Evolutionary conservation across 2,888 invertebrate genomes (phyloP).

Genomic region (Amphipyra berbera): DNA sequence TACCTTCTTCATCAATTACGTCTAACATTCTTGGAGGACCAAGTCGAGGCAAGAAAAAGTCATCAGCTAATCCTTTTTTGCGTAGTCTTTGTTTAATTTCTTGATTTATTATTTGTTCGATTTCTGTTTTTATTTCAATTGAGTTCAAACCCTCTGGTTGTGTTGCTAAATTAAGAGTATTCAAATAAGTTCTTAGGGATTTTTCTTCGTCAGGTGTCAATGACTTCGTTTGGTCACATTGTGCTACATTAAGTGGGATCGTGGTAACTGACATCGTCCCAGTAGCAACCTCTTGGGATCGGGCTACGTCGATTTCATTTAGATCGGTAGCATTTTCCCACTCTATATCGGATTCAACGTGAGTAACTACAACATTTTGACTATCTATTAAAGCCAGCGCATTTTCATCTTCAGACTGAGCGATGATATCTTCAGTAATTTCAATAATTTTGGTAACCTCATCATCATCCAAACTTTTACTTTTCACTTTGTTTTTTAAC

Average conservation of each 20-base stretch:
- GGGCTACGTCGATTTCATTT: constrained; percentile 59
- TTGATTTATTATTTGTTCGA: constrained; percentile 82
- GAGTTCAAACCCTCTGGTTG: constrained; percentile 79
- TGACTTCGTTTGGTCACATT: constrained; percentile 78
- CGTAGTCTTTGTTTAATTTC: constrained; percentile 83
- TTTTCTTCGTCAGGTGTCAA: constrained; percentile 90
- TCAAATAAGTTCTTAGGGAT: constrained; percentile 88
- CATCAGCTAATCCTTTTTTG: constrained; percentile 81
- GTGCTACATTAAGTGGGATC: constrained; percentile 81
- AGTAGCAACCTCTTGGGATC: constrained; percentile 71
- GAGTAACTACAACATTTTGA: constrained; percentile 90
- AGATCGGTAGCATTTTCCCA: constrained; percentile 88
- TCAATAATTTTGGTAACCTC: constrained; percentile 84
- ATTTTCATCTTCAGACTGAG: constrained; percentile 66
- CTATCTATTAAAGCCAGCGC: constrained; percentile 79
- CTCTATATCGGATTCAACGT: constrained; percentile 91
- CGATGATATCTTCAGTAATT: constrained; percentile 73
- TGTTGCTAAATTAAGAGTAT: constrained; percentile 88
- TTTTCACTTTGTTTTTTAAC: constrained; percentile 76
- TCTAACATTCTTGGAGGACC: constrained; percentile 92
- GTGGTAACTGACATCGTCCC: constrained; percentile 80
- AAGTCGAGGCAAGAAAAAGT: constrained; percentile 80
- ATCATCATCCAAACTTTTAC: constrained; percentile 87
- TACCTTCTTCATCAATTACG: constrained; percentile 94
- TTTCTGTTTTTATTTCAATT: constrained; percentile 83